Percentiles rank a stretch among this genome's conserved stretches.
phyloP scores from a whole-genome alignment of 2,113 vertebrate species.

The Chrysemys picta region DNA sequence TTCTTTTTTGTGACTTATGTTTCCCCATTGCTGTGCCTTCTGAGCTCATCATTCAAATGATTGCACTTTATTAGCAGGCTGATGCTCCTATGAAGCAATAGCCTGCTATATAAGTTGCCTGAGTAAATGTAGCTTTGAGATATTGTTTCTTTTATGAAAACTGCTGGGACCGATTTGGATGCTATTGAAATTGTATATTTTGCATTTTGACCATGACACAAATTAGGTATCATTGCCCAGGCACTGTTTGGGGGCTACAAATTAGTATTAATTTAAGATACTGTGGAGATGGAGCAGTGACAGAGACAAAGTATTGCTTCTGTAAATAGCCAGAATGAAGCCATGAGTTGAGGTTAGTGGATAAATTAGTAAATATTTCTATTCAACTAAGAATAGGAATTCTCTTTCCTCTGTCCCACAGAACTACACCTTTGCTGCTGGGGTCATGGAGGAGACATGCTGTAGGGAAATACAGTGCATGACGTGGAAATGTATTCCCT shows the following conservation, averaged over 20 bases:
- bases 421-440: not conserved
- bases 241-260: constrained; percentile 33
- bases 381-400: not conserved
- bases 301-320: constrained; percentile 53
- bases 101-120: not conserved
- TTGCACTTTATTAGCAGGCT: not conserved
- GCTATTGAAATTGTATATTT: not conserved
- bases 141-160: not conserved
- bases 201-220: constrained; percentile 28
- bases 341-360: constrained; percentile 52
- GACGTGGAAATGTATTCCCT: not conserved
- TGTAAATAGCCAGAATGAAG: constrained; percentile 43
- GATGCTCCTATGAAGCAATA: not conserved
- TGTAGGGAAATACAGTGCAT: not conserved
- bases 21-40: not conserved
- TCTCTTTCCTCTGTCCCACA: not conserved
- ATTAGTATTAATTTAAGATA: constrained; percentile 65
- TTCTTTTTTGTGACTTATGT: not conserved
- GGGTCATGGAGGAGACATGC: not conserved
- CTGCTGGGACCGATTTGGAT: not conserved
- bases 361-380: constrained; percentile 51
- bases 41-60: not conserved
- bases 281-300: constrained; percentile 45
- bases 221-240: constrained; percentile 47
- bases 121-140: not conserved